Base-by-base conservation (phyloP, 2,888 invertebrate species). In the Andrena hattorfiana region DNA sequence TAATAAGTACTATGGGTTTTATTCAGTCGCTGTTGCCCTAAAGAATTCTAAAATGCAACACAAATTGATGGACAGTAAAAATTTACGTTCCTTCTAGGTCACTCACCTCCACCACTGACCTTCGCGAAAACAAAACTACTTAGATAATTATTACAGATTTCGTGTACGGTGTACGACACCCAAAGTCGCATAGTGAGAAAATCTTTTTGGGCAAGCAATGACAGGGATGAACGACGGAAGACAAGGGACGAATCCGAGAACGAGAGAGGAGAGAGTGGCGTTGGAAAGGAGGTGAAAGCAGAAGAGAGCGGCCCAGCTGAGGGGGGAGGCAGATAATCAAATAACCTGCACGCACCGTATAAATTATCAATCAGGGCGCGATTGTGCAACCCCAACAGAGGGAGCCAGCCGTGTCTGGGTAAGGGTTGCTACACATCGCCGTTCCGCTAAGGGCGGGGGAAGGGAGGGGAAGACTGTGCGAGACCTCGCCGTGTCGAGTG, bases 301-400 rank as follows among this genome's bases (percentile, higher is more conserved):
- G 71, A 75, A 70, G 76, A 81, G 67, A 68, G 79, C 68, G 68
- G 72, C 64, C 79, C 86, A 81, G 89, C 76, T 79, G 83, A 87
- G 63, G 63, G 13, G 26, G 35, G 59, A 35, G 42, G 88, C 86
- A 85, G 92, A 93, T 93, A 93, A 93, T 93, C 93, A 91, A 93
- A 93, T 93, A 93, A 93, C 93, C 92, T 92, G 91, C 92, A 92
- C 93, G 93, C 93, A 93, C 93, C 92, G 93, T 93, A 93, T 93
- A 93, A 93, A 93, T 93, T 93, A 93, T 93, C 93, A 93, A 93
- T 93, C 93, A 93, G 93, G 89, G 85, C 89, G 89, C 93, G 92
- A 93, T 93, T 93, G 93, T 93, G 92, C 91, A 92, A 92, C 91
- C 92, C 93, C 89, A 92, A 89, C 89, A 87, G 89, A 90, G 91